phyloP scores from a whole-genome alignment of 2,113 vertebrate species.

The Nyctibius bracteatus region DNA sequence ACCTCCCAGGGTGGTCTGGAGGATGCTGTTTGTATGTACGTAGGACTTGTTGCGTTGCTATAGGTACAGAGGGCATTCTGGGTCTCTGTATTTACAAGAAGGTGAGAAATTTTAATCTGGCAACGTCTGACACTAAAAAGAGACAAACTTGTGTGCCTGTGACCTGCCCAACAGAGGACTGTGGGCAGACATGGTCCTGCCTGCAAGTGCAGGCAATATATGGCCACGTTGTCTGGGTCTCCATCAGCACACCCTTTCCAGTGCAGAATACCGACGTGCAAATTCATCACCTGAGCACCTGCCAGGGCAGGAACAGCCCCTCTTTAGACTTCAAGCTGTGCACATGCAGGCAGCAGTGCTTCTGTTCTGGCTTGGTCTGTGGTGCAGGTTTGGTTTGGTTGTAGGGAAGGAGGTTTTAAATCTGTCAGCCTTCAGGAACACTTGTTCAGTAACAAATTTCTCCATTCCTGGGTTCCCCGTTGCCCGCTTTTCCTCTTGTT shows the following conservation, averaged over 20 bases:
- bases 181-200: background rate
- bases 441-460: background rate
- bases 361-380: background rate
- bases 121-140: background rate
- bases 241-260: background rate
- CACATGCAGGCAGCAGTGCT: background rate
- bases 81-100: background rate
- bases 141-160: background rate
- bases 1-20: background rate
- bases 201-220: background rate
- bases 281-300: background rate
- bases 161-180: background rate
- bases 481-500: background rate
- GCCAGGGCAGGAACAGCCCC: background rate
- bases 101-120: background rate
- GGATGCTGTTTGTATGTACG: background rate
- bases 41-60: background rate
- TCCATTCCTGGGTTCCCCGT: background rate
- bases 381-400: background rate
- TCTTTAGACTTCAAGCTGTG: background rate
- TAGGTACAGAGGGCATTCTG: background rate
- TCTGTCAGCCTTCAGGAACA: background rate
- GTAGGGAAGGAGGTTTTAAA: background rate
- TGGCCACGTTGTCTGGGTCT: background rate
- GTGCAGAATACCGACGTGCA: background rate